These are phyloP conservation scores for Trichogramma dendrolimi DNA, from an alignment of 2,888 invertebrate genomes.

Conservation along the genomic window DNA sequence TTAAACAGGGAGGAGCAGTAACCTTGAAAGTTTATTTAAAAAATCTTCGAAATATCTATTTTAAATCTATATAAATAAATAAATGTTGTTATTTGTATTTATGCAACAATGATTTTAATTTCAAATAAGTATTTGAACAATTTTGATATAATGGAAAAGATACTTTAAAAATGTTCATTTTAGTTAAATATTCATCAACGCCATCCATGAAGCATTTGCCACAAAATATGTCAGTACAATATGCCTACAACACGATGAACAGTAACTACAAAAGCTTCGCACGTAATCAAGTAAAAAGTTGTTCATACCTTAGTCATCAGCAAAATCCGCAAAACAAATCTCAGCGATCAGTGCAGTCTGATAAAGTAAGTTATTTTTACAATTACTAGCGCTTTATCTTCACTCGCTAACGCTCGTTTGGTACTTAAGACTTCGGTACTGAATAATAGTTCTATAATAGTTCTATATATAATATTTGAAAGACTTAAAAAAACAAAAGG, in stretches of 20 bases:
- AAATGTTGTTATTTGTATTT: neutral
- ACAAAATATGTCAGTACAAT: constrained; percentile 37
- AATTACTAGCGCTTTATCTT: neutral
- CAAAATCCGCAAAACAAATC: constrained; percentile 34
- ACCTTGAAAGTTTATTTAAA: neutral
- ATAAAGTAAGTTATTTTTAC: constrained; percentile 34
- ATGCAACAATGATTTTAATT: constrained; percentile 3
- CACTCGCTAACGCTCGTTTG: too few species aligned
- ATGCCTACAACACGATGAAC: constrained; percentile 40
- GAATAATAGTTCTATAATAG: too few species aligned
- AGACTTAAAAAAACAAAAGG: too few species aligned
- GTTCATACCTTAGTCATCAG: constrained; percentile 42
- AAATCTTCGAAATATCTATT: neutral
- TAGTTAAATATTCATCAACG: constrained; percentile 6
- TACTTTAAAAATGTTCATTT: neutral
- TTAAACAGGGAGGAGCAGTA: too few species aligned
- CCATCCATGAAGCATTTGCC: constrained; percentile 21
- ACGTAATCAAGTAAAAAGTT: constrained; percentile 43
- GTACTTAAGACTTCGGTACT: too few species aligned
- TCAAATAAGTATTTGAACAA: constrained; percentile 5
- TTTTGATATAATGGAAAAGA: neutral
- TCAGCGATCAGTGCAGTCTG: constrained; percentile 46
- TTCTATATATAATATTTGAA: too few species aligned
- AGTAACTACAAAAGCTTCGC: constrained; percentile 37
- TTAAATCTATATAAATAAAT: neutral